Conservation (phyloP, 2,888 invertebrate species). For the Drosophila neonasuta region DNA sequence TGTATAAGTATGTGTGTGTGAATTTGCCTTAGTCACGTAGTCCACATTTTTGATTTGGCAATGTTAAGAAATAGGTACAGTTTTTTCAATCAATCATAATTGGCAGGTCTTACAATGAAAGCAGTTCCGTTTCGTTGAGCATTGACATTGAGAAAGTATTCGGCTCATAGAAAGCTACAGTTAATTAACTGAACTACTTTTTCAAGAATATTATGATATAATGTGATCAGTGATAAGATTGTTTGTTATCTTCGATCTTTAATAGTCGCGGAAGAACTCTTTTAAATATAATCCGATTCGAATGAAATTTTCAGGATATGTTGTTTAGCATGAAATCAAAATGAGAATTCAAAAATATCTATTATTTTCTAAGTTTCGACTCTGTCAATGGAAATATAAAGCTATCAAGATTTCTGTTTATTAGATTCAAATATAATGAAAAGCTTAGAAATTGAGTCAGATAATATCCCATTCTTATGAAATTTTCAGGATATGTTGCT, state of each 20-base stretch:
- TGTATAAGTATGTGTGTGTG: background rate
- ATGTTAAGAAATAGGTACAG: conserved; percentile 40
- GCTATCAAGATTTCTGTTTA: too few species aligned
- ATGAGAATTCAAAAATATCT: background rate
- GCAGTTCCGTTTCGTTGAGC: conserved; percentile 51
- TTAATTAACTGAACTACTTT: background rate
- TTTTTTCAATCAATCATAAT: conserved; percentile 61
- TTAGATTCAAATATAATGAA: too few species aligned
- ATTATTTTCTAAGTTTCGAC: background rate
- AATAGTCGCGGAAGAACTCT: too few species aligned
- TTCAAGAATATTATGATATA: background rate
- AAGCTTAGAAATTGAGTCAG: too few species aligned
- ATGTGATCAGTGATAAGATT: background rate
- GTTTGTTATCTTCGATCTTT: background rate
- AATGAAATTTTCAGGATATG: background rate
- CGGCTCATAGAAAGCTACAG: conserved; percentile 9
- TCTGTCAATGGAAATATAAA: background rate
- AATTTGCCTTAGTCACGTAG: conserved; percentile 66
- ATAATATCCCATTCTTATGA: too few species aligned
- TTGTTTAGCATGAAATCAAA: background rate
- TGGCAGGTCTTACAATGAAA: conserved; percentile 51
- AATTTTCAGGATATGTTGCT: too few species aligned
- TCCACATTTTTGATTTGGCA: conserved; percentile 44
- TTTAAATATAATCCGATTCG: background rate
- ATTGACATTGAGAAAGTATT: conserved; percentile 52